Percentiles rank a stretch among this genome's conserved stretches.
Conservation (phyloP, 1,140 invertebrate genomes). For the Megalonaias nervosa region DNA sequence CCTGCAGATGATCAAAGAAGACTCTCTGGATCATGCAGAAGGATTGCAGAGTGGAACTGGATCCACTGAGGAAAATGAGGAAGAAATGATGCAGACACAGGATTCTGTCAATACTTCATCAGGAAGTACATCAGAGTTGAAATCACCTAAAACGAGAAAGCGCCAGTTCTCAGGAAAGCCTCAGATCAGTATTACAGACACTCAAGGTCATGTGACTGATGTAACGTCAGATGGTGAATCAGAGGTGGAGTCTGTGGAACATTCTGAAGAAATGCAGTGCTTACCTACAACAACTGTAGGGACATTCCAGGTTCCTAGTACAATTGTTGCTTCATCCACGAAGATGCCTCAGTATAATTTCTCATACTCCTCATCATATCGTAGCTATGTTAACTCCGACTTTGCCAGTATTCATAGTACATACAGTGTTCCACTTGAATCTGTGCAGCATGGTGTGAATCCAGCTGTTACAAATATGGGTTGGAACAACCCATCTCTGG, state of each 20-base stretch:
- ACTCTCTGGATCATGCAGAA: conserved; percentile 74
- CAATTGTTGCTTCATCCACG: too few species aligned
- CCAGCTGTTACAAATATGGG: too few species aligned
- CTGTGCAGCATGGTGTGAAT: too few species aligned
- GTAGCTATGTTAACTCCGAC: too few species aligned
- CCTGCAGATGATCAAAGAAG: conserved; percentile 89
- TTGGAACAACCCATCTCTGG: too few species aligned
- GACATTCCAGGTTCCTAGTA: too few species aligned
- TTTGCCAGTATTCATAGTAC: too few species aligned
- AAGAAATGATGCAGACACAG: conserved; percentile 67
- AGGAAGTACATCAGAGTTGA: too few species aligned
- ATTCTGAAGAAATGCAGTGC: conserved; percentile 5
- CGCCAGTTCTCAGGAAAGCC: conserved; percentile 73
- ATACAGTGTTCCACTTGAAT: too few species aligned
- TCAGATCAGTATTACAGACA: conserved; percentile 92
- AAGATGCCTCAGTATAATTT: too few species aligned
- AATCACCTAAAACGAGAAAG: neutral
- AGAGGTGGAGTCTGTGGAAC: conserved; percentile 76
- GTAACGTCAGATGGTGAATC: conserved; percentile 74
- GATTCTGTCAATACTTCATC: conserved; percentile 20
- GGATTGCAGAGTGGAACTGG: conserved; percentile 10
- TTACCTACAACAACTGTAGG: too few species aligned
- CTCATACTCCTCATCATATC: too few species aligned
- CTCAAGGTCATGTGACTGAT: conserved; percentile 79
- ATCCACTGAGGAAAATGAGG: conserved; percentile 38